Evolutionary conservation across 2,888 invertebrate genomes (phyloP).

Genomic region (Epirrhoe tristata): DNA sequence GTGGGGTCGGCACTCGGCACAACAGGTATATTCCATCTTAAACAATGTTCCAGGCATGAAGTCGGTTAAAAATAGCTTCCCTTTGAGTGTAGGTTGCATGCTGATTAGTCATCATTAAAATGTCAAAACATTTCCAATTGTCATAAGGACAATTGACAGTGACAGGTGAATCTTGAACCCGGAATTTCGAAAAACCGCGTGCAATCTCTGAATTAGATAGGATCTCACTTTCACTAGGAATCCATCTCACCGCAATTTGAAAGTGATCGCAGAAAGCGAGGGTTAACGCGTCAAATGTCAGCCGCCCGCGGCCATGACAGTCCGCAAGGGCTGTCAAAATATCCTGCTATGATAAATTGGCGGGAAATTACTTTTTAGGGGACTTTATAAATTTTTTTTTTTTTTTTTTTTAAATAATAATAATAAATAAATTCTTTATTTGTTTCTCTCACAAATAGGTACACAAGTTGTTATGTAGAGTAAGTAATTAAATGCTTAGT

Average conservation of each 20-base stretch:
- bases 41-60: too few species aligned
- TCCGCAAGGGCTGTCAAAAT: slow-evolving; percentile 22
- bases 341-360: background rate
- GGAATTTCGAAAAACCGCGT: background rate
- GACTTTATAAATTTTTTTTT: too few species aligned
- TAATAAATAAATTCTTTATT: too few species aligned
- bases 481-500: too few species aligned
- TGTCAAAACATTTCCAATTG: background rate
- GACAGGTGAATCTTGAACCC: background rate
- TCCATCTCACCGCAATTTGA: slow-evolving; percentile 34
- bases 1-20: too few species aligned
- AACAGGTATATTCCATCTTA: too few species aligned
- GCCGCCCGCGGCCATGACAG: slow-evolving; percentile 39
- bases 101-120: background rate
- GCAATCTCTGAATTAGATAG: slow-evolving; percentile 9
- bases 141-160: slow-evolving; percentile 8
- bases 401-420: too few species aligned
- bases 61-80: too few species aligned
- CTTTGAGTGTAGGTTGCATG: too few species aligned
- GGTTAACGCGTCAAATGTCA: slow-evolving; percentile 40
- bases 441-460: too few species aligned
- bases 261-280: slow-evolving; percentile 30
- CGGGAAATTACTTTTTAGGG: too few species aligned
- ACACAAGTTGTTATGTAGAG: too few species aligned
- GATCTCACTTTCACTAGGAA: slow-evolving; percentile 28